Percentiles rank a stretch among this genome's conserved stretches.
Evolutionary conservation across 2,888 invertebrate species (phyloP).

Genomic region (Drosophila diplacantha): DNA sequence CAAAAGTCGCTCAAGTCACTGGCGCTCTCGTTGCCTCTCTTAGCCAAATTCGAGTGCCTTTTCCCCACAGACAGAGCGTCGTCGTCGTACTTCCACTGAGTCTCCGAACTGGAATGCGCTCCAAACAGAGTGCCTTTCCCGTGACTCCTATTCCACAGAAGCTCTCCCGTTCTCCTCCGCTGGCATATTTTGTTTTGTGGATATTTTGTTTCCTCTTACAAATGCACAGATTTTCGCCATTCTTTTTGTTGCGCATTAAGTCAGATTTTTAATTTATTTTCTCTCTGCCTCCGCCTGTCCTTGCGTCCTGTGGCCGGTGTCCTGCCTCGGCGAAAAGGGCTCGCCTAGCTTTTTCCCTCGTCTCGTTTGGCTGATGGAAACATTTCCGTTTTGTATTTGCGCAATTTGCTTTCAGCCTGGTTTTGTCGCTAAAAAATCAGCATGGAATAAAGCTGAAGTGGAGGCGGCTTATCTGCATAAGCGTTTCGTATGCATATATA

Average conservation of each 20-base stretch:
- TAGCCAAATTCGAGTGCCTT: conserved; percentile 47
- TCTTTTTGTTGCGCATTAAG: conserved; percentile 57
- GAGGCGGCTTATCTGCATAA: conserved; percentile 1
- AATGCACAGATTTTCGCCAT: conserved; percentile 62
- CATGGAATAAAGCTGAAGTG: not conserved
- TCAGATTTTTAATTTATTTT: conserved; percentile 68
- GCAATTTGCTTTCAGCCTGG: conserved; percentile 51
- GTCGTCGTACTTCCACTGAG: conserved; percentile 51
- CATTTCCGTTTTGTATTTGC: conserved; percentile 68
- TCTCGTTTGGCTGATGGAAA: conserved; percentile 41
- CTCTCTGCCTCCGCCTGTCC: conserved; percentile 31
- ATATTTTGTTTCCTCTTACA: conserved; percentile 61
- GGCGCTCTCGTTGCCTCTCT: conserved; percentile 31
- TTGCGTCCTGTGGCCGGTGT: not conserved
- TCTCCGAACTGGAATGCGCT: conserved; percentile 46
- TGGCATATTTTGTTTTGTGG: conserved; percentile 66
- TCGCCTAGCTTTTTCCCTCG: conserved; percentile 20
- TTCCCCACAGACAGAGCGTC: conserved; percentile 60
- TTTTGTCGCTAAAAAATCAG: conserved; percentile 19
- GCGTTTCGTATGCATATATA: conserved; percentile 6
- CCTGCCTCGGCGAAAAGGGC: conserved; percentile 27
- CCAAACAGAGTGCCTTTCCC: conserved; percentile 6
- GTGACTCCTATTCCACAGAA: conserved; percentile 20
- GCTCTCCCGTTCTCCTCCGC: conserved; percentile 42
- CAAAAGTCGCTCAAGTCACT: conserved; percentile 59